Evolutionary conservation across 2,888 invertebrate species (phyloP), one percentile per base, ranked within the genome.

Genomic region (Bimastos eiseni): DNA sequence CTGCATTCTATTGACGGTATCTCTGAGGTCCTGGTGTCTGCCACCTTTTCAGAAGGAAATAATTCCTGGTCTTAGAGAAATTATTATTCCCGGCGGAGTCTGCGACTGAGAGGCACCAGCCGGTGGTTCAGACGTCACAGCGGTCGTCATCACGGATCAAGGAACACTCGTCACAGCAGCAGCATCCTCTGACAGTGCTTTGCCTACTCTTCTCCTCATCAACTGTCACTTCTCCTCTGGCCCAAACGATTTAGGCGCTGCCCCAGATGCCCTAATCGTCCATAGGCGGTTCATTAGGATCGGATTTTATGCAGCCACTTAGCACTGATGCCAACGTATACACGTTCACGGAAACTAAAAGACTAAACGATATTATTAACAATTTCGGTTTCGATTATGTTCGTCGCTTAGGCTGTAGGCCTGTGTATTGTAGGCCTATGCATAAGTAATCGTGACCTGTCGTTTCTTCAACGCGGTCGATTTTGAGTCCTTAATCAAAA

Each of bases 1-100:
- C 30, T 70, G 30, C 70, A 70, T 70, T 70, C 70, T 70, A 70
- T 70, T 70, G 70, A 70, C 70, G 70, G n/a, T 70, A 70, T 70
- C 70, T 70, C 70, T 70, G 8, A 70, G 70, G 70, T 70, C 70
- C 70, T 70, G 70, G 70, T n/a, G 13, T n/a, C n/a, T n/a, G n/a
- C 70, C 55, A 70, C 30, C 70, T 70, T 70, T 70, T 70, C 70
- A 70, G 70, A 70, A 70, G 70, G 70, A 70, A 70, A 70, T 70
- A 70, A 70, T 70, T 70, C n/a, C 30, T 8, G 30, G 70, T 70
- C 70, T 70, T 70, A 70, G n/a, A 70, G 70, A 70, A 70, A 70
- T 70, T 70, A 70, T 70, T 70, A 70, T 70, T 70, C 70, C 70
- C 8, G n/a, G 1, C 30, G 70, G 70, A 70, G 70, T 70, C n/a